Conservation (phyloP, 2,888 invertebrate genomes). For the Acanthopleura granulata region DNA sequence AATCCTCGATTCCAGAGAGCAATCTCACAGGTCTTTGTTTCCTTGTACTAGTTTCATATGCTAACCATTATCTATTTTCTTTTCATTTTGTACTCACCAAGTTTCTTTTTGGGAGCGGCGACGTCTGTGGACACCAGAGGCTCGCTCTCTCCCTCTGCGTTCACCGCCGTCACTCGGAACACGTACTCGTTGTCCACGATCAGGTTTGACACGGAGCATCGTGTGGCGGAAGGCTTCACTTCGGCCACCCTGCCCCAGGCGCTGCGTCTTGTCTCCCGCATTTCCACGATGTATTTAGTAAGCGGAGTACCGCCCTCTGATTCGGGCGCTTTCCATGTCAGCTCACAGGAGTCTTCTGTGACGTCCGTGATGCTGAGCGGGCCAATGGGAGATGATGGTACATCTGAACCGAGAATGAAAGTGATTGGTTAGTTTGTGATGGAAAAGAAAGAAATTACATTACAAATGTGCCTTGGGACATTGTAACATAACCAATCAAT, state of each 20-base stretch:
- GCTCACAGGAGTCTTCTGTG: conserved; percentile 44
- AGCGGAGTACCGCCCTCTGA: conserved; percentile 62
- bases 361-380: conserved; percentile 36
- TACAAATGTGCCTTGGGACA: too few relatives aligned
- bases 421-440: too few relatives aligned
- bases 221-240: conserved; percentile 28
- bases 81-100: conserved; percentile 41
- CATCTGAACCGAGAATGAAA: conserved; percentile 30
- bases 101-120: conserved; percentile 49
- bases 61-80: too few relatives aligned
- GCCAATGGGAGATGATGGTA: conserved; percentile 49
- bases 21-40: too few relatives aligned
- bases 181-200: conserved; percentile 85
- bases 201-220: conserved; percentile 72
- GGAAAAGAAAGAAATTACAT: too few relatives aligned
- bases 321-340: conserved; percentile 60
- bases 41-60: too few relatives aligned
- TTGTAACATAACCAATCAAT: too few relatives aligned
- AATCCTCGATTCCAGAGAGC: too few relatives aligned
- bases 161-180: conserved; percentile 88
- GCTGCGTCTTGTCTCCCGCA: conserved; percentile 75
- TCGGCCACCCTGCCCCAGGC: conserved; percentile 33
- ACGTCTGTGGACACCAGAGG: conserved; percentile 70
- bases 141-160: conserved; percentile 87
- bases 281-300: conserved; percentile 54